Evolutionary conservation across 2,888 invertebrate genomes (phyloP), one percentile per base, ranked within the genome.

Genomic region (Drosophila paracracens): DNA sequence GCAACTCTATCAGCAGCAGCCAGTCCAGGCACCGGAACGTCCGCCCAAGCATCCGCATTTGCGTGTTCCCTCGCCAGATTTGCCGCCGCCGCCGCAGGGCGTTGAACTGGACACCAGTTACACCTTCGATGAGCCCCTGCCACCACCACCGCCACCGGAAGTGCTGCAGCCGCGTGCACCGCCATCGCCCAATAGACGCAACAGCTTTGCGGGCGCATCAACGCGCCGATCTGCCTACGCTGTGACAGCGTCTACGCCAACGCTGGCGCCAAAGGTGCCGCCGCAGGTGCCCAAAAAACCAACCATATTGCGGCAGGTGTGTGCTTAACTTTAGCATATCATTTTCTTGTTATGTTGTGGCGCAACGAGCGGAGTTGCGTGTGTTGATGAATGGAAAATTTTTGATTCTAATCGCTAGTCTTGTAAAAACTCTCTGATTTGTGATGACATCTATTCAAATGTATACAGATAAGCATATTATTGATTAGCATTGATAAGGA

Each of bases 31-130:
- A 0, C 96, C 96, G 1, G 96, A 96, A 81, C 93, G 96, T 77
- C 97, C 97, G 16, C 96, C 96, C 5, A 97, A 97, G 92, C 96
- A 96, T 92, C 96, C 96, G 4, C 93, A 96, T 70, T 91, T 95
- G 80, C 93, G 94, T 61, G 92, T 93, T 51, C 94, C 94, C 13
- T 93, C 93, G 63, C 93, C 93, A 1, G 93, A 93, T 69, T 62
- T 93, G 73, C 93, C 93, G 27, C 92, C 93, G 31, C 93, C 93
- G n/a, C 93, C 93, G 4, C 92, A 91, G 5, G 92, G 92, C 27
- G 77, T 76, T 2, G 90, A 90, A 46, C 79, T 89, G 54, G 92
- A 92, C 43, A 86, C 83, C 21, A 90, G 81, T 48, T 87, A 91
- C 16, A 91, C 90, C 33, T 88, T 91, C 35, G 94, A 93, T 54